Evolutionary conservation across 2,888 invertebrate genomes (phyloP).

Genomic region (Apomyelois bistriatella): DNA sequence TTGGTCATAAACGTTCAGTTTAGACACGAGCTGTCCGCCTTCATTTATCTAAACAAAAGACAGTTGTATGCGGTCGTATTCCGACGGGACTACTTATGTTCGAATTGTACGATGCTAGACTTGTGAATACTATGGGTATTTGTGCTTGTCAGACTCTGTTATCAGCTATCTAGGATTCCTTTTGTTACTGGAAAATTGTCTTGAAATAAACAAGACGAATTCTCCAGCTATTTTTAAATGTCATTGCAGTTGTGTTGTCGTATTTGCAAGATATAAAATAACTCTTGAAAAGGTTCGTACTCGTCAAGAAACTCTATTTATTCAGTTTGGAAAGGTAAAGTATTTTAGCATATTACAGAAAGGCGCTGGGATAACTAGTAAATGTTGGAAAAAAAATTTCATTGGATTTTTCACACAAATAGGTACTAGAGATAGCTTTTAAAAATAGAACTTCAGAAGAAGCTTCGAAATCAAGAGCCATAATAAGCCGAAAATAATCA

Average conservation of each 20-base stretch:
- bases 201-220: slow-evolving; percentile 15
- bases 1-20: neutral
- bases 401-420: too few relatives aligned
- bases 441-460: too few relatives aligned
- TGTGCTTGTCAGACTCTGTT: slow-evolving; percentile 4
- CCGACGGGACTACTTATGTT: neutral
- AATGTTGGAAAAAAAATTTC: too few relatives aligned
- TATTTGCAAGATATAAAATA: neutral
- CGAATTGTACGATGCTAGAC: neutral
- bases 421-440: too few relatives aligned
- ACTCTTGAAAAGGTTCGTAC: neutral
- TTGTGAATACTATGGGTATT: slow-evolving; percentile 4
- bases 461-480: too few relatives aligned
- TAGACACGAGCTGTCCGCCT: neutral
- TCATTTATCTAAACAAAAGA: slow-evolving; percentile 1
- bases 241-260: neutral
- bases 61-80: neutral
- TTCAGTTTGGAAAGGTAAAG: too few relatives aligned
- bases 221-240: neutral
- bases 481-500: too few relatives aligned
- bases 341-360: too few relatives aligned
- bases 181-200: slow-evolving; percentile 25
- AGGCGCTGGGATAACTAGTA: too few relatives aligned
- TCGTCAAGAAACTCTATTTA: too few relatives aligned
- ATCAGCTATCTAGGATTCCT: slow-evolving; percentile 17